Evolutionary conservation across 1,140 invertebrate genomes (phyloP).

Genomic region (Lysiphlebus fabarum): DNA sequence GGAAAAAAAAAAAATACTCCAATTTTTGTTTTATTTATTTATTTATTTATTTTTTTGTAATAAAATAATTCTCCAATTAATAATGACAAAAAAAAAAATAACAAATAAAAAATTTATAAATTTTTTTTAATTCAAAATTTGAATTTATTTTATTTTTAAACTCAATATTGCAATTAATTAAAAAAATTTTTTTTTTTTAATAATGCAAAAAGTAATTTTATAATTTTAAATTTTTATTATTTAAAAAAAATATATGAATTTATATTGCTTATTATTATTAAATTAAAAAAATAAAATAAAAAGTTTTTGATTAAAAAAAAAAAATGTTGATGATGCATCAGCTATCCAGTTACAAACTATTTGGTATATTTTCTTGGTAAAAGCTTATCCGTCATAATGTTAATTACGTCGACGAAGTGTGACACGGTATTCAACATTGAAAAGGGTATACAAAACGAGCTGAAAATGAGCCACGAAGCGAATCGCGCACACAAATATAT

Average conservation of each 20-base stretch:
- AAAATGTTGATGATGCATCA: not conserved
- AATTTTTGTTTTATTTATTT: not conserved
- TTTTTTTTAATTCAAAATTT: too few relatives aligned
- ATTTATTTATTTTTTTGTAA: not conserved
- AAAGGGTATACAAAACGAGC: constrained; percentile 11
- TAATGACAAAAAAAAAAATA: too few relatives aligned
- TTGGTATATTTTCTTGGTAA: constrained; percentile 28
- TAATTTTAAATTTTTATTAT: too few relatives aligned
- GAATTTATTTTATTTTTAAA: too few relatives aligned
- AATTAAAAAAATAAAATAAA: not conserved
- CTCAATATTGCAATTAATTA: too few relatives aligned
- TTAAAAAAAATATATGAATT: too few relatives aligned
- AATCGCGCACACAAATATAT: not conserved
- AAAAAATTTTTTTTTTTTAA: too few relatives aligned
- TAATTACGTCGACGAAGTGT: constrained; percentile 42
- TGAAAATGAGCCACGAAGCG: constrained; percentile 23
- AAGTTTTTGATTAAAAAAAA: constrained; percentile 28
- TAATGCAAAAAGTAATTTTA: too few relatives aligned
- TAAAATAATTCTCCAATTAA: too few relatives aligned
- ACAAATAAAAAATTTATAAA: too few relatives aligned
- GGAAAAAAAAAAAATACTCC: not conserved
- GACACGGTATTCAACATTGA: constrained; percentile 10
- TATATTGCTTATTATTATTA: too few relatives aligned
- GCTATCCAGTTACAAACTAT: constrained; percentile 41
- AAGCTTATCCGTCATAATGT: constrained; percentile 38